These are phyloP conservation scores for Microplitis manilae DNA, from an alignment of 2,888 invertebrate genomes.

Conservation along the genomic window DNA sequence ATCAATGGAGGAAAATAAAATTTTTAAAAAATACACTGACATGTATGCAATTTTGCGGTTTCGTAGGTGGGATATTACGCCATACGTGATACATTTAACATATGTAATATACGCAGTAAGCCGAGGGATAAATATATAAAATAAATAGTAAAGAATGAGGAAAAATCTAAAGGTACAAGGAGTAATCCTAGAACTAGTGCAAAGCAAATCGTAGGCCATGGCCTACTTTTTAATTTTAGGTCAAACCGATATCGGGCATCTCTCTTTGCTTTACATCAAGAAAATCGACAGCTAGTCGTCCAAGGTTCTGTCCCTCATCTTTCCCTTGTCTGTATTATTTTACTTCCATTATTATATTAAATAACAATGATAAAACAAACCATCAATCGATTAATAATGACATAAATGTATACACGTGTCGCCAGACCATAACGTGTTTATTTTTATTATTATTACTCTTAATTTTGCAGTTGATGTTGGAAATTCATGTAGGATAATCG, in stretches of 20 bases:
- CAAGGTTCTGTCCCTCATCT: not conserved
- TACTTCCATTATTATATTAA: not conserved
- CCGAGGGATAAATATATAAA: not conserved
- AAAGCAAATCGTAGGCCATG: constrained; percentile 30
- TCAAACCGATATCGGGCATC: constrained; percentile 51
- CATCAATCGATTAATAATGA: not conserved
- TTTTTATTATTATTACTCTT: not conserved
- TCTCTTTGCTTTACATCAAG: constrained; percentile 44
- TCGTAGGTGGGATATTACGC: not conserved
- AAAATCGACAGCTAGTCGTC: constrained; percentile 38
- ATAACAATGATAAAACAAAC: not conserved
- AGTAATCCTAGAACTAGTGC: constrained; percentile 15
- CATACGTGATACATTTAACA: not conserved
- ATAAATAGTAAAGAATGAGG: not conserved
- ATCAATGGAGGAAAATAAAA: not conserved
- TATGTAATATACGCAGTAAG: not conserved
- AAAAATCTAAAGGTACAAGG: not conserved
- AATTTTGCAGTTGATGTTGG: not conserved
- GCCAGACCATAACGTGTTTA: not conserved
- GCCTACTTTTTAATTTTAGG: constrained; percentile 50
- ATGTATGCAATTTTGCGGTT: not conserved
- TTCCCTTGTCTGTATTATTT: not conserved
- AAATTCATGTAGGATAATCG: too few species aligned
- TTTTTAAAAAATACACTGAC: not conserved
- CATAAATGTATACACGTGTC: constrained; percentile 8